Evolutionary conservation across 1,140 invertebrate genomes (phyloP), one percentile per base, ranked within the genome.

Genomic region (Penaeus japonicus): DNA sequence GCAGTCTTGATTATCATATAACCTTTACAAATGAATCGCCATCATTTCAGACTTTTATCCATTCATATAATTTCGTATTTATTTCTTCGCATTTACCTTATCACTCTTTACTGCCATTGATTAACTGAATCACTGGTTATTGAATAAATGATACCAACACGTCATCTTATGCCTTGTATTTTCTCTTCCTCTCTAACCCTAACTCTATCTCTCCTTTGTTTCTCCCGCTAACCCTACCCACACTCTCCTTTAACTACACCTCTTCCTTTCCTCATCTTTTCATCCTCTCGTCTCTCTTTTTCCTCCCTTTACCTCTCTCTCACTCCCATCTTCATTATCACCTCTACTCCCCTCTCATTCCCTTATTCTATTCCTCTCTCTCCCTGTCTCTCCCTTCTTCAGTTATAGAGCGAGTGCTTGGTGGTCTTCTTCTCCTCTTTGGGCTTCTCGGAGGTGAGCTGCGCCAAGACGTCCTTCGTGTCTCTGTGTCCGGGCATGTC

Each of bases 361-460:
- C 12, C 24, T 54, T 59, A 27, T 79, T 24, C 70, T 18, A 7
- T 53, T 15, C 84, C 53, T 32, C 20, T 7, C 55, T 20, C 70
- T 4, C 22, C 47, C 39, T 3, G 39, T 39, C 32, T 39, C 35
- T n/a, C 65, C 4, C 73, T 24, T 59, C 24, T n/a, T 88, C 70
- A 90, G 27, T 90, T 84, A 78, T 90, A 90, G 17, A 90, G 84
- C 10, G 89, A 90, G 77, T 90, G 89, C 35, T 89, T 90, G 22
- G 30, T 65, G 27, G 30, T 65, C n/a, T 70, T 82, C 75, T 90
- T 90, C 35, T 88, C 80, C 22, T 90, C 89, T n/a, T 90, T 77
- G 2, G 78, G 78, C 7, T 90, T 90, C 53, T 65, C 78, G 22
- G 65, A 53, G 1, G 89, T 90, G 27, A 90, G 85, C 65, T 90